phyloP scores from a whole-genome alignment of 1,140 invertebrate species.

The Tribolium madens region DNA sequence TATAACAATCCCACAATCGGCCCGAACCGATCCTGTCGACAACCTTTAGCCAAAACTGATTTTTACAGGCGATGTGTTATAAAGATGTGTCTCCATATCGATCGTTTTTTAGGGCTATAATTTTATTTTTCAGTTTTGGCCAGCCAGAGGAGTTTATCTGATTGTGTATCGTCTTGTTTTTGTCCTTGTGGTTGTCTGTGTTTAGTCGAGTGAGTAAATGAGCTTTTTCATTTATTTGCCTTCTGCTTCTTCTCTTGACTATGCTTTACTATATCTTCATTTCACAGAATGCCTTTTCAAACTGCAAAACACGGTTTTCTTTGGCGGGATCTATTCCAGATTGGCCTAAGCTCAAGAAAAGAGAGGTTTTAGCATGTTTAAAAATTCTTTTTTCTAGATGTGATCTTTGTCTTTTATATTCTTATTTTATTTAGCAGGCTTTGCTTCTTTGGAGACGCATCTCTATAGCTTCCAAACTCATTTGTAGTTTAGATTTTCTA shows the following conservation, averaged over 20 bases:
- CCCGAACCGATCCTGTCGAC: conserved; percentile 14
- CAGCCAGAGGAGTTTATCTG: conserved; percentile 53
- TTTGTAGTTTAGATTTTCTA: conserved; percentile 37
- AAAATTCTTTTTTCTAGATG: conserved; percentile 39
- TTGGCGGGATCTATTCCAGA: conserved; percentile 52
- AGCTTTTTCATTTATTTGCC: conserved; percentile 32
- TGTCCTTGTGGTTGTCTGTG: conserved; percentile 51
- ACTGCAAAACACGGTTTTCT: conserved; percentile 46
- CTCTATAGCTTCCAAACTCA: conserved; percentile 50
- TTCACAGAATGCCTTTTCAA: conserved; percentile 46
- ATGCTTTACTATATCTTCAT: conserved; percentile 42
- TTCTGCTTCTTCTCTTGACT: conserved; percentile 36
- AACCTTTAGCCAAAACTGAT: conserved; percentile 45
- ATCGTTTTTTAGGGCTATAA: conserved; percentile 51
- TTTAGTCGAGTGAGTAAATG: conserved; percentile 49
- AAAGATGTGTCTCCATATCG: conserved; percentile 59
- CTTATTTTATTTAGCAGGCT: conserved; percentile 31
- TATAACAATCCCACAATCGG: conserved; percentile 23
- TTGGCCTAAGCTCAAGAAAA: conserved; percentile 57
- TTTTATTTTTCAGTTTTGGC: conserved; percentile 51
- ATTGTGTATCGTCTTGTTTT: conserved; percentile 51
- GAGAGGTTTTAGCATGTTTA: conserved; percentile 55
- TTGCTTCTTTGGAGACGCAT: conserved; percentile 54
- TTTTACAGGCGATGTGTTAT: conserved; percentile 49
- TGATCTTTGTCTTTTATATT: conserved; percentile 12